A percentile compares a stretch with the other conserved stretches of the same genome.
phyloP scores from a whole-genome alignment of 2,113 vertebrate species.

The Paradoxurus hermaphroditus region DNA sequence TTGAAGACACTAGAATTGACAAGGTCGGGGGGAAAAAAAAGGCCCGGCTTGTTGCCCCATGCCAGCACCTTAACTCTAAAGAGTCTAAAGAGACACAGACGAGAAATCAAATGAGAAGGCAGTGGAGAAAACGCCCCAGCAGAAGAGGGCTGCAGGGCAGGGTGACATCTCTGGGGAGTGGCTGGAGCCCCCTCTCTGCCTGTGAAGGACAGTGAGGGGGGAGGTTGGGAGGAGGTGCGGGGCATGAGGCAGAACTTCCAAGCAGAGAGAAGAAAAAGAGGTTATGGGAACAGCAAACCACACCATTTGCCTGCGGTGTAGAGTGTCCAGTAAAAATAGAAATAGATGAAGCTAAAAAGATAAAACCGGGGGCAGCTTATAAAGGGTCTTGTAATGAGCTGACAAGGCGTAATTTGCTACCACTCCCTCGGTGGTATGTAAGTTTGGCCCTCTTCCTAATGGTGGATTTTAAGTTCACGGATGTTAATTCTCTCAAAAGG shows the following conservation, averaged over 20 bases:
- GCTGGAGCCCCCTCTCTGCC: not conserved
- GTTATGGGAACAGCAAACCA: not conserved
- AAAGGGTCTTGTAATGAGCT: not conserved
- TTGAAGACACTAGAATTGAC: not conserved
- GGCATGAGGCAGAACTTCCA: not conserved
- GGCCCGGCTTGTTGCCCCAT: not conserved
- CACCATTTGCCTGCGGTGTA: not conserved
- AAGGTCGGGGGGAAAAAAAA: not conserved
- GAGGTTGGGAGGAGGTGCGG: rapidly evolving
- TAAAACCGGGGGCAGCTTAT: not conserved
- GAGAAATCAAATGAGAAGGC: not conserved
- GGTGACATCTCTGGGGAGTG: not conserved
- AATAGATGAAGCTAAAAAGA: constrained; percentile 1
- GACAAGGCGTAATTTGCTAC: not conserved
- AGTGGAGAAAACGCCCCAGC: not conserved
- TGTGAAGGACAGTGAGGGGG: not conserved
- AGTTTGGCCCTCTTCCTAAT: not conserved
- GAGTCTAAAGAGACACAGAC: not conserved
- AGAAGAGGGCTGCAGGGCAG: not conserved
- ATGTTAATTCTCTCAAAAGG: not conserved
- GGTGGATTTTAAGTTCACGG: not conserved
- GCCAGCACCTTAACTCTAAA: not conserved
- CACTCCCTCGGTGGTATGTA: not conserved
- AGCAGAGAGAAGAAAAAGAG: not conserved
- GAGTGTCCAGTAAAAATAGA: constrained; percentile 23